phyloP scores from a whole-genome alignment of 2,113 vertebrate species.

The Pristiophorus japonicus region DNA sequence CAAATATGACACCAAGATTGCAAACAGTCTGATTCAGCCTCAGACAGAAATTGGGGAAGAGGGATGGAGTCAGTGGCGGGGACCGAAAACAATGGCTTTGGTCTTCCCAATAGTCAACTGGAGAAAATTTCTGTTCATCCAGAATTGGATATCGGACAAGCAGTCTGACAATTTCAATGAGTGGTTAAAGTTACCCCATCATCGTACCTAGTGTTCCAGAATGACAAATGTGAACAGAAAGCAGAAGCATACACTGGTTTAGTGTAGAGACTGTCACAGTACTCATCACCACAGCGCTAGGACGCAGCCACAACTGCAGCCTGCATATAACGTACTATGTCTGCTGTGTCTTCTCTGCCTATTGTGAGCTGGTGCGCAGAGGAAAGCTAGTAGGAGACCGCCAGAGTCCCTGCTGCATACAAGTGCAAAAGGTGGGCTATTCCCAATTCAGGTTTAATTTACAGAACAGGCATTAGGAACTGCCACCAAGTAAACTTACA shows the following conservation, averaged over 20 bases:
- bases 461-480: background rate
- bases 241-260: background rate
- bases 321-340: background rate
- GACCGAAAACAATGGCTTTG: too few relatives aligned
- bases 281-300: background rate
- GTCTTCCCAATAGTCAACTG: too few relatives aligned
- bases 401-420: too few relatives aligned
- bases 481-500: constrained; percentile 59
- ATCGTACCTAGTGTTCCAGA: background rate
- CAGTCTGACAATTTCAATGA: too few relatives aligned
- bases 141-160: too few relatives aligned
- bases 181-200: background rate
- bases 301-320: background rate
- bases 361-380: background rate
- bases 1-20: too few relatives aligned
- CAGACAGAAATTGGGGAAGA: too few relatives aligned
- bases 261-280: background rate
- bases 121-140: too few relatives aligned
- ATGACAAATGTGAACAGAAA: background rate
- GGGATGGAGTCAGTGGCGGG: too few relatives aligned
- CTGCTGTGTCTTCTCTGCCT: background rate
- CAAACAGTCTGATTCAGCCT: too few relatives aligned
- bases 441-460: background rate
- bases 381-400: background rate
- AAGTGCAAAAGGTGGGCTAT: background rate